Evolutionary conservation across 2,113 vertebrate species (phyloP).

Genomic region (Nycticorax nycticorax): DNA sequence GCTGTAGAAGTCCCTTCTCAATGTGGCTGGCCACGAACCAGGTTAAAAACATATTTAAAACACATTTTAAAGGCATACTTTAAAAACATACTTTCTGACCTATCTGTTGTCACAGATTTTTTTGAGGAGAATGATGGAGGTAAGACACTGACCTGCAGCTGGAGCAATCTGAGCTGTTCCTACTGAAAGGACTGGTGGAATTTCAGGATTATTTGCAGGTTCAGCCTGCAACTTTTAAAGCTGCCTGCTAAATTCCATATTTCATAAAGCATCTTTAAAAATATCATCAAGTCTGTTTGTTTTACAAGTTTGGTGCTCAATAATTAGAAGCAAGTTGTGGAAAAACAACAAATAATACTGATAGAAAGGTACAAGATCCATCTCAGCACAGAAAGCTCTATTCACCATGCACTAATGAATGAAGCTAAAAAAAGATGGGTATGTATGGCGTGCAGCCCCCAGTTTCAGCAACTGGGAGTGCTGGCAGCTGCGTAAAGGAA

Average conservation of each 20-base stretch:
- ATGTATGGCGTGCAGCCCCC: not conserved
- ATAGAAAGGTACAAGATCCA: not conserved
- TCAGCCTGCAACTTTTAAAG: not conserved
- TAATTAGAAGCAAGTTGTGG: not conserved
- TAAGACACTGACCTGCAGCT: not conserved
- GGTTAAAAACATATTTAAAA: not conserved
- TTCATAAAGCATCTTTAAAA: not conserved
- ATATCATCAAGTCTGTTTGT: not conserved
- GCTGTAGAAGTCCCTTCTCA: not conserved
- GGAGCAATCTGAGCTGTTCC: not conserved
- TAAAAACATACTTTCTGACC: not conserved
- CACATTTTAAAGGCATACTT: not conserved
- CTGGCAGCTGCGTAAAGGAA: not conserved
- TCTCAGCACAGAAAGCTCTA: not conserved
- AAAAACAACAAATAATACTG: not conserved
- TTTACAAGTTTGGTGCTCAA: not conserved
- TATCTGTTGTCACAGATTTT: not conserved
- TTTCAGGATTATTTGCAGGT: not conserved
- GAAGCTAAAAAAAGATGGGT: not conserved
- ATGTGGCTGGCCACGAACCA: not conserved
- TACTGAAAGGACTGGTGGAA: not conserved
- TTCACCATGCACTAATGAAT: not conserved
- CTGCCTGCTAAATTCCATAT: not conserved
- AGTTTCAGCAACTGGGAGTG: not conserved
- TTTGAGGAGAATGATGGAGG: not conserved